A percentile compares a stretch with the other conserved stretches of the same genome.
These are phyloP conservation scores for Melinaea menophilus DNA, from an alignment of 2,888 invertebrate species.

Conservation along the genomic window DNA sequence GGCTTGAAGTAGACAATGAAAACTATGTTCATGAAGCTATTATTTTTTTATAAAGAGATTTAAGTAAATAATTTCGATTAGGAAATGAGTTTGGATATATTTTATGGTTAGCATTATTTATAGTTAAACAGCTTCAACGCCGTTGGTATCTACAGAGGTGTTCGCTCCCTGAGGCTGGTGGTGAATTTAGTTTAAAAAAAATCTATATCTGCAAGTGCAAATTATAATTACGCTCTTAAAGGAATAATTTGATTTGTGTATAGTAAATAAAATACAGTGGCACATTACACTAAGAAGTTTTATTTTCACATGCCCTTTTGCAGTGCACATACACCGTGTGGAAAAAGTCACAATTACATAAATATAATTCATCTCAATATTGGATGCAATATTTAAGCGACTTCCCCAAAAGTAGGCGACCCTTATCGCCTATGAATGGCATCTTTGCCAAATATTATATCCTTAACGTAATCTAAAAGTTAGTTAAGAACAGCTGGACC, in stretches of 20 bases:
- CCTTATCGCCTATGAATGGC: constrained; percentile 13
- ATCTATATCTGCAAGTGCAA: too few relatives aligned
- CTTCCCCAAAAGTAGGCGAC: constrained; percentile 21
- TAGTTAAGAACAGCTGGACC: constrained; percentile 57
- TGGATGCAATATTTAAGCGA: constrained; percentile 32
- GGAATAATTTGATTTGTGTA: constrained; percentile 19
- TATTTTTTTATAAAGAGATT: too few relatives aligned
- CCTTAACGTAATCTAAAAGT: constrained; percentile 45
- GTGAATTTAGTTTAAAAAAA: too few relatives aligned
- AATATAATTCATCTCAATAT: constrained; percentile 43
- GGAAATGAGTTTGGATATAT: too few relatives aligned
- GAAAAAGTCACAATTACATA: constrained; percentile 54
- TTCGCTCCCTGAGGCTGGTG: too few relatives aligned
- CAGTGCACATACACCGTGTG: constrained; percentile 58
- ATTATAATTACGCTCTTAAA: background rate
- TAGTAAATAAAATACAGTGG: constrained; percentile 24
- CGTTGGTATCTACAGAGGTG: too few relatives aligned
- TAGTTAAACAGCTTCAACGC: too few relatives aligned
- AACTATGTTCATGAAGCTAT: too few relatives aligned
- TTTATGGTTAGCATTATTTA: too few relatives aligned
- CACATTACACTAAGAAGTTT: constrained; percentile 71
- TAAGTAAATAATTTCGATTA: too few relatives aligned
- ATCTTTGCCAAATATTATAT: constrained; percentile 14
- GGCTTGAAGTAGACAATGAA: too few relatives aligned
- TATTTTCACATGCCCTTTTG: constrained; percentile 66